Base-by-base conservation (phyloP, 2,113 vertebrate species). In the Alethe diademata region DNA sequence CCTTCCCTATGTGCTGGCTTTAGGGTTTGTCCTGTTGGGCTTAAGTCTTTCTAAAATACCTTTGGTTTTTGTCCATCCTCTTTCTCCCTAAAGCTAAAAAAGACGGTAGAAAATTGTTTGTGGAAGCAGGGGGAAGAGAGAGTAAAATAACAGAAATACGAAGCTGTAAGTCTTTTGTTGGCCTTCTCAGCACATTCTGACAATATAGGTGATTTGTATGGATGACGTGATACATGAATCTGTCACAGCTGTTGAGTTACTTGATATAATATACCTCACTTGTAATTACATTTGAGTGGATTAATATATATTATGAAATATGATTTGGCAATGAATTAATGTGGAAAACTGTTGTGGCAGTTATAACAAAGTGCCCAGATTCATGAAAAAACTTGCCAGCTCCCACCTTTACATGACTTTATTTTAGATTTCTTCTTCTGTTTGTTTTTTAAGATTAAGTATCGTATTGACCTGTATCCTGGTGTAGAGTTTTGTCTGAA, bases 1-100 rank as follows among this genome's bases (percentile, higher is more conserved):
- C 11, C 12, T 47, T 58, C 36, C 1, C 0, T 6, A 0, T 15
- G 3, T 14, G 2, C 3, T 45, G 8, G 3, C 5, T 36, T 35
- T 11, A 14, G 56, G 9, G 6, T 86, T 54, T 18, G 36, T 36
- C 35, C 62, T 35, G 11, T 28, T 35, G 66, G 36, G n/a, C 12
- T 69, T 4, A 64, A 35, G 12, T 45, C 12, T 89, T 14, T 50
- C 40, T 23, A 16, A 72, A 84, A 45, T 29, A 31, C 9, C 11
- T 33, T 25, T 22, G 6, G 0, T 25, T 61, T 84, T 78, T 19
- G 38, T 48, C 7, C 14, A 19, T 17, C 5, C 5, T 58, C 2
- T 70, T 88, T 6, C 10, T 3, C 3, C 2, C 5, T 16, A 71
- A 64, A 36, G 25, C 11, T 31, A 5, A 58, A 92, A 47, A 42